Percentiles rank a stretch among this genome's conserved stretches.
Conservation (phyloP, 2,888 invertebrate species). For the Alitta virens region DNA sequence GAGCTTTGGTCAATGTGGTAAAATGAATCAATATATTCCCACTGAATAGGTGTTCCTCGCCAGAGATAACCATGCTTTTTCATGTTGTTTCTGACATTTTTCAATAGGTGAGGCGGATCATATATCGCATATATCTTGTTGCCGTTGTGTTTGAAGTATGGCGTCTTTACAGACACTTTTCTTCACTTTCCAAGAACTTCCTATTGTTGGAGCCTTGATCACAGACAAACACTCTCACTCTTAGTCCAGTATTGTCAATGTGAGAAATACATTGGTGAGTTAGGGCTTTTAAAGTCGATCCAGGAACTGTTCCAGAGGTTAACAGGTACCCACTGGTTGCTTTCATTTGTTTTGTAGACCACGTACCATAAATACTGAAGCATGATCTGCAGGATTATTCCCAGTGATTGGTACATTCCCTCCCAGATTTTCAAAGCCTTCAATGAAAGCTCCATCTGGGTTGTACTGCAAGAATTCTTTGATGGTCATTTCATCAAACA, state of each 20-base stretch:
- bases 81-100: conserved; percentile 15
- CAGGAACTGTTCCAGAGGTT: background rate
- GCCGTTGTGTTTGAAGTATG: conserved; percentile 2
- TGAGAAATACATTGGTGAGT: background rate
- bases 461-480: background rate
- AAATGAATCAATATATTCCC: conserved; percentile 7
- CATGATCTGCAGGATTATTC: background rate
- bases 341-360: background rate
- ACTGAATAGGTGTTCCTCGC: conserved; percentile 1
- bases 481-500: background rate
- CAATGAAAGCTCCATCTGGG: background rate
- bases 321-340: background rate
- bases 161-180: background rate
- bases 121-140: conserved; percentile 11
- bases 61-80: conserved; percentile 8
- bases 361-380: background rate
- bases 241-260: background rate
- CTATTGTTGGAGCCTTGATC: conserved; percentile 22
- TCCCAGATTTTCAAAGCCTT: background rate
- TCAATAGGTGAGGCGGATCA: conserved; percentile 19
- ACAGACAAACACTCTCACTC: conserved; percentile 6
- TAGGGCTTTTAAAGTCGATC: background rate
- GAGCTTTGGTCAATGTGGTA: background rate
- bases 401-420: background rate
- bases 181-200: conserved; percentile 3